Evolutionary conservation across 2,797 vertebrate genomes (phyloP).

Genomic region (Scleropages formosus): DNA sequence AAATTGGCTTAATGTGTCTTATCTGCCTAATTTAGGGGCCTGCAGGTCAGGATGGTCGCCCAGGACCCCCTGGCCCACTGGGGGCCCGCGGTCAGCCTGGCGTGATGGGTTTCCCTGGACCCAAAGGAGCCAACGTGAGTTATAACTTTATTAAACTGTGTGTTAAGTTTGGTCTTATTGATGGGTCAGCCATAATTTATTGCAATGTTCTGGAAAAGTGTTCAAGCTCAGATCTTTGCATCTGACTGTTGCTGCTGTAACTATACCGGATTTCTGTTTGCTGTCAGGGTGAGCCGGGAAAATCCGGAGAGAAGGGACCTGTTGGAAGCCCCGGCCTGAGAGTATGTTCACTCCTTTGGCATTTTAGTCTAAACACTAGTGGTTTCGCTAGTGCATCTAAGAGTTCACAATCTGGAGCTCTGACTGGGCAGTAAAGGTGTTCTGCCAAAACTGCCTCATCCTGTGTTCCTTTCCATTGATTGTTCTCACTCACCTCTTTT

Average conservation of each 20-base stretch:
- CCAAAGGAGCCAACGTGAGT: constrained; percentile 93
- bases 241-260: background rate
- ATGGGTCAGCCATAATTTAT: no score
- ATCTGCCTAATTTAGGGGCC: constrained; percentile 71
- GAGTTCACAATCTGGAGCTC: background rate
- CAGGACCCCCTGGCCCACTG: constrained; percentile 89
- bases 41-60: constrained; percentile 91
- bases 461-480: background rate
- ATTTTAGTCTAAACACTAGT: background rate
- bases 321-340: constrained; percentile 84
- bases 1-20: constrained; percentile 14
- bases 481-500: constrained; percentile 40
- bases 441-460: background rate
- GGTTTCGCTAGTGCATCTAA: constrained; percentile 13
- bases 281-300: constrained; percentile 86
- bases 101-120: constrained; percentile 98
- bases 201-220: background rate
- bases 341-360: constrained; percentile 67
- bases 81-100: constrained; percentile 94
- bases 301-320: constrained; percentile 90
- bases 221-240: background rate
- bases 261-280: constrained; percentile 30
- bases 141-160: background rate
- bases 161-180: background rate
- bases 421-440: background rate